A percentile compares a stretch with the other conserved stretches of the same genome.
phyloP scores from a whole-genome alignment of 2,797 vertebrate genomes.

The Carcharodon carcharias region DNA sequence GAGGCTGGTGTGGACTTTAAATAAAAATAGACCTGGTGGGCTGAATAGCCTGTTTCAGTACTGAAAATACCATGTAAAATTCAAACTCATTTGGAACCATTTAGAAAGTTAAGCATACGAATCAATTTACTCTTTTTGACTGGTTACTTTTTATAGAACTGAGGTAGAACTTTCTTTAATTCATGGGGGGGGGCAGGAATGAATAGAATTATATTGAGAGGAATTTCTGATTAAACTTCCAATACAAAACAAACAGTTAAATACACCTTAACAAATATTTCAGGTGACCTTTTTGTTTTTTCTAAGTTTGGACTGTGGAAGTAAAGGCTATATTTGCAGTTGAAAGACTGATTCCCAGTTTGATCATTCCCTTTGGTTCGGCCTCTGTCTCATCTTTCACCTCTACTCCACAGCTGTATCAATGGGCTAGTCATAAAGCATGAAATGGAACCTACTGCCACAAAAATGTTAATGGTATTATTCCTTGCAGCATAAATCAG shows the following conservation, averaged over 20 bases:
- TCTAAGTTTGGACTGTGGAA: not conserved
- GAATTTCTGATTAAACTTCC: not conserved
- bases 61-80: not conserved
- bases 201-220: not conserved
- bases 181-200: not conserved
- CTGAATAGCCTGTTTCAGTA: not conserved
- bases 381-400: not conserved
- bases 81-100: not conserved
- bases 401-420: not conserved
- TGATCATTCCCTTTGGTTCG: not conserved
- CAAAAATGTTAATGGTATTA: not conserved
- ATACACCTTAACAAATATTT: not conserved
- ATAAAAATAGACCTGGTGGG: not conserved
- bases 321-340: not conserved
- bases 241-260: not conserved
- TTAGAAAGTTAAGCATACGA: not conserved
- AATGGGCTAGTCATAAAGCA: not conserved
- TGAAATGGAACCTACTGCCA: not conserved
- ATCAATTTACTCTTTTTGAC: not conserved
- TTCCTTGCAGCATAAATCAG: not conserved
- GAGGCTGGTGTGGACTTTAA: not conserved
- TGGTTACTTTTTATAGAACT: not conserved
- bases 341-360: not conserved
- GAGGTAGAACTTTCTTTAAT: not conserved
- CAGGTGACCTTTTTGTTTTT: not conserved